Percentiles rank a stretch among this genome's conserved stretches.
Conservation (phyloP, 2,797 vertebrate genomes). For the Clarias platycephalus region DNA sequence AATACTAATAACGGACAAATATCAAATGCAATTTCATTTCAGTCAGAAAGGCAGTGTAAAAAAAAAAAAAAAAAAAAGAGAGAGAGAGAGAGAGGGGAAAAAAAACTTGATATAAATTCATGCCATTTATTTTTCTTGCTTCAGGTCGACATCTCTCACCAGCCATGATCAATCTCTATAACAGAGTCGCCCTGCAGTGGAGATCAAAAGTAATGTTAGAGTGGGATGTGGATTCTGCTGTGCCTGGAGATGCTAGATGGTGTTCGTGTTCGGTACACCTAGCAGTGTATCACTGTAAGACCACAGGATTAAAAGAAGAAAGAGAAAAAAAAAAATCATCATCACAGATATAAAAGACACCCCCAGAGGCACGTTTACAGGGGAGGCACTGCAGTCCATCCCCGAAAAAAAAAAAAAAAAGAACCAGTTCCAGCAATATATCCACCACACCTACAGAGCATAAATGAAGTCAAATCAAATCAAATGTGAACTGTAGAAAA, state of each 20-base stretch:
- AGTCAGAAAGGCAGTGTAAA: not conserved
- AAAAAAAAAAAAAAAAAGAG: too few species aligned
- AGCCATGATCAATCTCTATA: slow-evolving; percentile 35
- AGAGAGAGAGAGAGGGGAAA: too few species aligned
- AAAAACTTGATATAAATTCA: slow-evolving; percentile 12
- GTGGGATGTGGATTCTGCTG: slow-evolving; percentile 33
- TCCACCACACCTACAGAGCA: slow-evolving; percentile 27
- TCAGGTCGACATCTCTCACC: slow-evolving; percentile 16
- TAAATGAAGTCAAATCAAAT: not conserved
- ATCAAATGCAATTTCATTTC: slow-evolving; percentile 16
- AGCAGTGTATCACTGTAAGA: slow-evolving; percentile 26
- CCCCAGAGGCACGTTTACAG: slow-evolving; percentile 26
- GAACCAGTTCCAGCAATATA: not conserved
- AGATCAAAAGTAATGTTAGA: slow-evolving; percentile 40
- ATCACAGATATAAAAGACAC: slow-evolving; percentile 32
- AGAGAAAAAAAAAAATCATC: not conserved
- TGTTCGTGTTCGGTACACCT: slow-evolving; percentile 19
- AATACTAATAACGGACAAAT: not conserved
- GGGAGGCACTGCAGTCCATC: slow-evolving; percentile 29
- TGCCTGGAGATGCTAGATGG: slow-evolving; percentile 25
- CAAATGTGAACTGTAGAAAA: not conserved
- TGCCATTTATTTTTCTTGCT: not conserved
- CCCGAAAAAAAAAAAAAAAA: not conserved
- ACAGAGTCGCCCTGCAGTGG: slow-evolving; percentile 40
- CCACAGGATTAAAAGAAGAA: not conserved